Evolutionary conservation across 53 echinoderm and acorn worm species (phyloP).

Genomic region (Paracentrotus lividus): DNA sequence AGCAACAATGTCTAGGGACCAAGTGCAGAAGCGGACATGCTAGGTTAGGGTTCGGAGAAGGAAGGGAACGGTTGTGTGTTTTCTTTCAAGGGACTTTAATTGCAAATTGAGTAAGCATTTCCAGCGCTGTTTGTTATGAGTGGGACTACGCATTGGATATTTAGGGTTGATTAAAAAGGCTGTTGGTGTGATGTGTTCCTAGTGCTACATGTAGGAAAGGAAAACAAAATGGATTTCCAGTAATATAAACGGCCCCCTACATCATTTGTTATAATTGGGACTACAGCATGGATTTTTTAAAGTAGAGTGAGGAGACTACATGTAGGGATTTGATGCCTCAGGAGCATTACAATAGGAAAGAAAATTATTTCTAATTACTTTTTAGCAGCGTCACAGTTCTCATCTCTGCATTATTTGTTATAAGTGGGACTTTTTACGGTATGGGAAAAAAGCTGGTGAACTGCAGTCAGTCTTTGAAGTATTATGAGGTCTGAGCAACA

Average conservation of each 20-base stretch:
- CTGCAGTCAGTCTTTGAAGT: background rate
- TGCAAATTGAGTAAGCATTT: background rate
- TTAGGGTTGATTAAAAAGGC: background rate
- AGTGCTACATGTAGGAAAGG: background rate
- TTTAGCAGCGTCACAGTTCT: background rate
- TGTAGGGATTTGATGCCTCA: background rate
- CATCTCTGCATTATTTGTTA: background rate
- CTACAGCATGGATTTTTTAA: background rate
- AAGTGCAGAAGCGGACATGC: background rate
- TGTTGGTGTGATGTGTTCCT: background rate
- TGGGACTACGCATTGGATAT: background rate
- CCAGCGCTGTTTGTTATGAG: background rate
- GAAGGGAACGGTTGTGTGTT: background rate
- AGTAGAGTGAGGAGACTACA: background rate
- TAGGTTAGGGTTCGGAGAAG: background rate
- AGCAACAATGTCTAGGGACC: background rate
- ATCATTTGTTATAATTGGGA: background rate
- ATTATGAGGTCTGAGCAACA: no score
- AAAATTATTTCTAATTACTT: background rate
- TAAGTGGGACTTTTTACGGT: background rate
- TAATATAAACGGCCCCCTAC: background rate
- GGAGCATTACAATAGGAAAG: background rate
- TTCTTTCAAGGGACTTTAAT: background rate
- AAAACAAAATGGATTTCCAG: background rate
- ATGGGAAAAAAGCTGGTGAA: background rate